These are phyloP conservation scores for Propithecus coquereli DNA, from an alignment of 2,113 vertebrate genomes.

Conservation along the genomic window DNA sequence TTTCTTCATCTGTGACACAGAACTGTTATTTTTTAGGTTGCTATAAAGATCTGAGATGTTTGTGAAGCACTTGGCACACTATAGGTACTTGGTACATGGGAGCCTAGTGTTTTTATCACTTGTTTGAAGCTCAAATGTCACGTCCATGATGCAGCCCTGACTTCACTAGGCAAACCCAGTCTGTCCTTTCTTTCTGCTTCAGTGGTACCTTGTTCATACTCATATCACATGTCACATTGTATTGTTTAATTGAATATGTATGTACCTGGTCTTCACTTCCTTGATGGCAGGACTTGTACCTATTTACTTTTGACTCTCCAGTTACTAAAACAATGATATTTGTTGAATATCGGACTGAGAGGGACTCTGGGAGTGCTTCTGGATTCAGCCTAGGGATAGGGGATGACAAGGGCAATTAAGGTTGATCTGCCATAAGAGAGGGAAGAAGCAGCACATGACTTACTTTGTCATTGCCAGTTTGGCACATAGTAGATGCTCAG, in stretches of 20 bases:
- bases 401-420: background rate
- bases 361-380: background rate
- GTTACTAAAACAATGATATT: background rate
- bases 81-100: background rate
- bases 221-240: background rate
- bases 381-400: background rate
- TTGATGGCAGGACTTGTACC: background rate
- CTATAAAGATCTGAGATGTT: background rate
- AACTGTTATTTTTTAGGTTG: background rate
- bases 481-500: background rate
- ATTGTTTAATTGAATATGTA: background rate
- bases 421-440: background rate
- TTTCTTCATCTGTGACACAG: background rate
- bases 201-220: background rate
- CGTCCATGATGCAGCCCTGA: background rate
- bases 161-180: background rate
- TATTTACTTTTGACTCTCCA: background rate
- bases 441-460: background rate
- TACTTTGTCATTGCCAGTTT: background rate
- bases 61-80: background rate
- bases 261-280: background rate
- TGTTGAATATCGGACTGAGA: background rate
- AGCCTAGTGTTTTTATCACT: background rate
- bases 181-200: background rate
- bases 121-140: background rate